Percentiles rank a stretch among this genome's conserved stretches.
phyloP scores from a whole-genome alignment of 2,113 vertebrate species.

The Toxotes chatareus region DNA sequence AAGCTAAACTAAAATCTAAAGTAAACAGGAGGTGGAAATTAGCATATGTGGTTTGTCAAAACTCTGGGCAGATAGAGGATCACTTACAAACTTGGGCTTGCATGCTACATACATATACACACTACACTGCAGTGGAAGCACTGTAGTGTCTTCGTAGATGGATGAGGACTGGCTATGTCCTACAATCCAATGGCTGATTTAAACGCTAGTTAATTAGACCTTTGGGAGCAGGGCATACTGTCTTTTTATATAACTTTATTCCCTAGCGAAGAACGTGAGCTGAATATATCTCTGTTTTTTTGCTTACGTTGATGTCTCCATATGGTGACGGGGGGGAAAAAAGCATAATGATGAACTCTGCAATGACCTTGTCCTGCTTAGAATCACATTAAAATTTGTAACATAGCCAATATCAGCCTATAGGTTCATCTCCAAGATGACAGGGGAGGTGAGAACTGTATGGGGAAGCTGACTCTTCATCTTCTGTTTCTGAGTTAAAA shows the following conservation, averaged over 20 bases:
- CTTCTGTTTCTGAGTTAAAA: background rate
- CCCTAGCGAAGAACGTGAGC: background rate
- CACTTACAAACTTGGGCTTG: too few species aligned
- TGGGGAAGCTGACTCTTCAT: background rate
- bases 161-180: background rate
- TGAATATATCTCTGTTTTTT: background rate
- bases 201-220: slow-evolving; percentile 20
- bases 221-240: slow-evolving; percentile 11
- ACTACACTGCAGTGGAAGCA: background rate
- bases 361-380: background rate
- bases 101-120: background rate
- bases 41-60: background rate
- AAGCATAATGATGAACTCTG: background rate
- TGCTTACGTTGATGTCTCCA: background rate
- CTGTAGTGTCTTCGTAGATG: background rate
- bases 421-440: background rate
- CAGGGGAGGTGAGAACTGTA: background rate
- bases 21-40: too few species aligned
- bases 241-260: background rate
- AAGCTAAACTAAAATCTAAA: background rate
- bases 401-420: background rate
- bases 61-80: background rate
- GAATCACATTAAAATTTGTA: slow-evolving; percentile 14
- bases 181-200: slow-evolving; percentile 1
- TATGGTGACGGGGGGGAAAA: slow-evolving; percentile 11